Evolutionary conservation across 2,888 invertebrate species (phyloP), one percentile per base, ranked within the genome.

Genomic region (Hypena proboscidalis): DNA sequence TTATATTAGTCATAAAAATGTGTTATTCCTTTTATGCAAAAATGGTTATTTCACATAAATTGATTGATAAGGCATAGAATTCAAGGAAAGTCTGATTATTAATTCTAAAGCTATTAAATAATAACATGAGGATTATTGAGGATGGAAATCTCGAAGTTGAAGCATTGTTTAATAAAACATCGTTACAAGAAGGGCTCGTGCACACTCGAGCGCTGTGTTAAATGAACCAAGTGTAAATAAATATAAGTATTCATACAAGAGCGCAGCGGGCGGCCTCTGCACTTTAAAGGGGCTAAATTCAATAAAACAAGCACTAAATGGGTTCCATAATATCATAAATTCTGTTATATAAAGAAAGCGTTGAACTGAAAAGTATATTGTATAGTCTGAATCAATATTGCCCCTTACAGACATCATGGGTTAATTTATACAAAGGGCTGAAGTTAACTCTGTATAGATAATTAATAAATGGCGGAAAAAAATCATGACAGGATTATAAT

Each of bases 151-250:
- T 26, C 38, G 50, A 48, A 59, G 50, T 51, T 59, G 51, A 60
- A 66, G 58, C 48, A 58, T 52, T 36, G 39, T 64, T 54, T 69
- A 74, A 70, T 76, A 70, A 70, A 77, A 76, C 70, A 69, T 70
- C 61, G 67, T 70, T 74, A 69, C 58, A 67, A 69, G 68, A 66
- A 74, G 79, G 77, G 76, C 71, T 77, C 64, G 70, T 74, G 75
- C 61, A 77, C 77, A 82, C 80, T 85, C 84, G 67, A 79, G 80
- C 77, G 79, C 75, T 74, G 77, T 79, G 86, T 88, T 90, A 86
- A 90, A 90, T 85, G 90, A 87, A 89, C 78, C 86, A 80, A 83
- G 77, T 85, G 88, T 89, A 90, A 90, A 90, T 90, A 90, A 90
- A 90, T 89, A 89, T 85, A 83, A 84, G 85, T 83, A 82, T 78